Conservation (phyloP, 2,797 vertebrate species). For the Halcyon badia region DNA sequence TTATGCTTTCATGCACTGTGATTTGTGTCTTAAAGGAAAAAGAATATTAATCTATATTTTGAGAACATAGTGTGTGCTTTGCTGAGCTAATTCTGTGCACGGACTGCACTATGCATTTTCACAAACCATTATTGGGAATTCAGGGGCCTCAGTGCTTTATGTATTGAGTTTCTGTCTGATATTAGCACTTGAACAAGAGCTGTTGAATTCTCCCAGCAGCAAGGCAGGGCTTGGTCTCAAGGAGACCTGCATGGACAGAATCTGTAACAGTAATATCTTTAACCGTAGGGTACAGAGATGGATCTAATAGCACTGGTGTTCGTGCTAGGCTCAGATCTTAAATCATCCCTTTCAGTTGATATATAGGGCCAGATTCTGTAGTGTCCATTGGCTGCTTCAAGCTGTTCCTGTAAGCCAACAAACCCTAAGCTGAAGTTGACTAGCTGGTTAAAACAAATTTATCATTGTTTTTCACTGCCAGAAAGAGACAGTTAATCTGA, state of each 20-base stretch:
- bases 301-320: background rate
- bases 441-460: background rate
- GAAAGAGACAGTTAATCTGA: background rate
- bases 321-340: background rate
- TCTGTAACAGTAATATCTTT: background rate
- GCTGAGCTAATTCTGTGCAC: background rate
- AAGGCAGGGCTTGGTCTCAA: background rate
- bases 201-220: background rate
- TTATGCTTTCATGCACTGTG: background rate
- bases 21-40: conserved; percentile 4
- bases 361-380: background rate
- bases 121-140: background rate
- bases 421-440: background rate
- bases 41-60: background rate
- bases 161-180: background rate
- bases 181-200: background rate
- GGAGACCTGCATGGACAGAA: background rate
- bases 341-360: background rate
- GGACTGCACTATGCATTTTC: background rate
- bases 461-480: background rate
- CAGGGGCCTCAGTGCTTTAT: background rate
- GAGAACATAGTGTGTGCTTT: background rate
- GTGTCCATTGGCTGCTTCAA: background rate
- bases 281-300: background rate
- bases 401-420: background rate